Conservation (phyloP, 1,140 invertebrate species). For the Lutraria rhynchaena region DNA sequence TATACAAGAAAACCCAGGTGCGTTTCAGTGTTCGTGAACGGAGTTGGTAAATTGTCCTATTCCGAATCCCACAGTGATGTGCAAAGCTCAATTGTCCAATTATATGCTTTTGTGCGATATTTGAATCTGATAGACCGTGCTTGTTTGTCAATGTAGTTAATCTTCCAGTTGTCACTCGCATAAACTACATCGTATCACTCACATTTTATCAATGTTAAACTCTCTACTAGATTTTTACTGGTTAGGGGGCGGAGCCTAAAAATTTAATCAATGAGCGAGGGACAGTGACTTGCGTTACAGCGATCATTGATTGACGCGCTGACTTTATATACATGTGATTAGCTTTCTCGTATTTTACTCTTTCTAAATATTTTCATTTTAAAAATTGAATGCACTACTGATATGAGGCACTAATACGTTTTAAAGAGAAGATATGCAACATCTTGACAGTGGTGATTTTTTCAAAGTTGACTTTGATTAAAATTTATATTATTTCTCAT, state of each 20-base stretch:
- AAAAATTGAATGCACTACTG: not conserved
- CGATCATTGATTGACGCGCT: constrained; percentile 9
- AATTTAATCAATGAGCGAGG: constrained; percentile 28
- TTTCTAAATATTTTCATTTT: constrained; percentile 34
- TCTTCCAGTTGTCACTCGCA: constrained; percentile 34
- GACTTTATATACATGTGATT: not conserved
- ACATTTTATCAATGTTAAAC: constrained; percentile 25
- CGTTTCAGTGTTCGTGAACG: not conserved
- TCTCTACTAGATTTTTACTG: constrained; percentile 27
- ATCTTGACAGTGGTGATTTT: too few species aligned
- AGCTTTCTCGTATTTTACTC: constrained; percentile 15
- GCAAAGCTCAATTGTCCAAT: constrained; percentile 44
- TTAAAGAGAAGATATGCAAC: too few species aligned
- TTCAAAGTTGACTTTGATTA: too few species aligned
- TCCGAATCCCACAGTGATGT: constrained; percentile 11
- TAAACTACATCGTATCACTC: constrained; percentile 27
- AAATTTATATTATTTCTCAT: constrained; percentile 24
- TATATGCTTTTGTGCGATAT: constrained; percentile 42
- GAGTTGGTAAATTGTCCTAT: constrained; percentile 32
- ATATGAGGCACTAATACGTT: too few species aligned
- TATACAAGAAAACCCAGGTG: constrained; percentile 35
- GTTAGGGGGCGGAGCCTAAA: constrained; percentile 8
- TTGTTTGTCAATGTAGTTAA: constrained; percentile 45
- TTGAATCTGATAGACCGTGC: constrained; percentile 36
- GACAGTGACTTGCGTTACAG: constrained; percentile 29